Percentiles rank a stretch among this genome's conserved stretches.
Evolutionary conservation across 2,888 invertebrate genomes (phyloP).

Genomic region (Tenthredo notha): DNA sequence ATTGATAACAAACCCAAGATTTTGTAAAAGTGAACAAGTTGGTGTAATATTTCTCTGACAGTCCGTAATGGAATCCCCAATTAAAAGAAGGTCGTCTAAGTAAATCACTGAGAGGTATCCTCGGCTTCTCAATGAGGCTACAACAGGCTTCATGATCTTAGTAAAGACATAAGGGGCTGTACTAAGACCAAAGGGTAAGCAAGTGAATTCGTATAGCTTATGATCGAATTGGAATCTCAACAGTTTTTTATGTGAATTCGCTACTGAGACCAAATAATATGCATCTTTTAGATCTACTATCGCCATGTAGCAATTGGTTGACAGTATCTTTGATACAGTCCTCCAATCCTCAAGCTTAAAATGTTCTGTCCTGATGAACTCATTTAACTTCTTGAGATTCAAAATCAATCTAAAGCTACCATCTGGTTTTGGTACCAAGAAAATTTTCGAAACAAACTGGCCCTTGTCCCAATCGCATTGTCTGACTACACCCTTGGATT

Average conservation of each 20-base stretch:
- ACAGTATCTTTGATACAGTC: slow-evolving; percentile 37
- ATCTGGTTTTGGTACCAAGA: slow-evolving; percentile 40
- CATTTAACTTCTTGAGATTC: slow-evolving; percentile 50
- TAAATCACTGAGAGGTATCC: slow-evolving; percentile 51
- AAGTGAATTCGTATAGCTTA: slow-evolving; percentile 60
- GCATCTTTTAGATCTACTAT: slow-evolving; percentile 56
- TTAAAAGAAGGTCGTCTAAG: slow-evolving; percentile 56
- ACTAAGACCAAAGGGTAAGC: slow-evolving; percentile 63
- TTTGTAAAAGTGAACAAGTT: slow-evolving; percentile 52
- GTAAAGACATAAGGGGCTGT: slow-evolving; percentile 59
- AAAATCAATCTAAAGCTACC: slow-evolving; percentile 44
- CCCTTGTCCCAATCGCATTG: neutral
- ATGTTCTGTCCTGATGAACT: slow-evolving; percentile 40
- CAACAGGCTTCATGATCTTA: slow-evolving; percentile 59
- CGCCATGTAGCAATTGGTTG: slow-evolving; percentile 55
- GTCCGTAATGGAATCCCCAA: slow-evolving; percentile 48
- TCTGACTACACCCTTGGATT: slow-evolving; percentile 49
- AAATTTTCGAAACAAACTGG: slow-evolving; percentile 54
- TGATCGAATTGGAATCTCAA: slow-evolving; percentile 60
- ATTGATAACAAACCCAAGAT: slow-evolving; percentile 58
- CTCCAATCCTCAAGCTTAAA: slow-evolving; percentile 55
- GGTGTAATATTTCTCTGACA: slow-evolving; percentile 42
- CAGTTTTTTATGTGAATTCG: slow-evolving; percentile 59
- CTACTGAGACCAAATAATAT: slow-evolving; percentile 19
- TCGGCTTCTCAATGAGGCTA: slow-evolving; percentile 18